Base-by-base conservation (phyloP, 2,888 invertebrate genomes). In the Melinopterus prodromus region DNA sequence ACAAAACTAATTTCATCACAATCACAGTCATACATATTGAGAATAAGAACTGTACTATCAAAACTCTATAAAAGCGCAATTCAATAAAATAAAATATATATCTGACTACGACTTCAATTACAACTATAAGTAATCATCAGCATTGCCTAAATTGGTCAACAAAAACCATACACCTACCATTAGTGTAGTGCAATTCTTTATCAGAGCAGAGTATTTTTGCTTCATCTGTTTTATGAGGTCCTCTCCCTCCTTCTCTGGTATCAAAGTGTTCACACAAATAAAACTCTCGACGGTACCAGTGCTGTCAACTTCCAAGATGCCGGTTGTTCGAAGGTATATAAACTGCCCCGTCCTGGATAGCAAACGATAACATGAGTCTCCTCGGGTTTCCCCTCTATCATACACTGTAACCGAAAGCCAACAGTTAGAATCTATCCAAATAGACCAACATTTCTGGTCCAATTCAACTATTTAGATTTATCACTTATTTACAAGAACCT, bases 331-430 rank as follows among this genome's bases (percentile, higher is more conserved):
- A 88, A 97, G 92, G 86, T 95, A 97, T 84, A 97, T 95, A 85
- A 95, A 96, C 85, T 94, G 92, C n/a, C 96, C 96, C 78, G 94
- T 95, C 83, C 95, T 93, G 12, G 95, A 93, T 86, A 94, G 92
- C 26, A 98, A 90, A 74, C 97, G 92, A 87, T 97, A 97, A 84
- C 96, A 96, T n/a, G 97, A 96, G 84, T 94, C 93, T 9, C 97
- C 97, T 88, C 93, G 95, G 84, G 95, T 95, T 87, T 95, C 95
- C 80, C 94, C 94, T 86, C 93, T 93, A 87, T 95, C 95, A 89
- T 96, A 97, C 97, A 97, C 95, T 95, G 87, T 6, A 88, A 90
- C 26, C 81, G 83, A 84, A 83, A 83, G 81, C 75, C 4, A 26
- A 36, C 71, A 71, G 26, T 36, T 26, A 26, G 26, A 26, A 26